phyloP scores from a whole-genome alignment of 2,888 invertebrate genomes.

The Agrochola circellaris region DNA sequence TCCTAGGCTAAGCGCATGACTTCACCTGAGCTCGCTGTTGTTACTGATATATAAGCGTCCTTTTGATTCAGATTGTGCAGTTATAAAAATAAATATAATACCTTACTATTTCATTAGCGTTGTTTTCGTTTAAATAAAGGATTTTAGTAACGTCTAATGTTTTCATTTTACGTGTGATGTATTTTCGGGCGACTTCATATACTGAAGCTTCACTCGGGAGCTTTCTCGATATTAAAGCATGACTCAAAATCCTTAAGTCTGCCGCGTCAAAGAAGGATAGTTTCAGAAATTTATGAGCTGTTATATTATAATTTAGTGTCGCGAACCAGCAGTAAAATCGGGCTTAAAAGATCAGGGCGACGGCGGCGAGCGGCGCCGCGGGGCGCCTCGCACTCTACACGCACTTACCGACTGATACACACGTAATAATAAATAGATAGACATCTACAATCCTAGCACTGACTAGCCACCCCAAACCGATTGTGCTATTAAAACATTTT shows the following conservation, averaged over 20 bases:
- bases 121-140: neutral
- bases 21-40: conserved; percentile 76
- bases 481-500: neutral
- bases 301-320: conserved; percentile 90
- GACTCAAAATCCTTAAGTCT: conserved; percentile 80
- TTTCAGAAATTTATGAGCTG: conserved; percentile 89
- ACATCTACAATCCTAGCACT: neutral
- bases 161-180: neutral
- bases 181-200: conserved; percentile 4
- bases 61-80: conserved; percentile 15
- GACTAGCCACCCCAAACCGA: neutral
- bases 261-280: conserved; percentile 84
- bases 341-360: conserved; percentile 88
- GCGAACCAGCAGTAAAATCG: conserved; percentile 85
- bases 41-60: conserved; percentile 2
- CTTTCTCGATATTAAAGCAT: conserved; percentile 69
- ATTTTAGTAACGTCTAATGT: neutral
- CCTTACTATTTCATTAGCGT: conserved; percentile 33
- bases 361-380: conserved; percentile 64
- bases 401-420: conserved; percentile 40
- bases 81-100: conserved; percentile 9
- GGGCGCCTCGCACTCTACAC: conserved; percentile 61
- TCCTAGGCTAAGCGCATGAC: conserved; percentile 76
- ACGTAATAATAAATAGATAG: conserved; percentile 17
- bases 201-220: neutral